Evolutionary conservation across 2,113 vertebrate genomes (phyloP).

Genomic region (Petroica traversi): DNA sequence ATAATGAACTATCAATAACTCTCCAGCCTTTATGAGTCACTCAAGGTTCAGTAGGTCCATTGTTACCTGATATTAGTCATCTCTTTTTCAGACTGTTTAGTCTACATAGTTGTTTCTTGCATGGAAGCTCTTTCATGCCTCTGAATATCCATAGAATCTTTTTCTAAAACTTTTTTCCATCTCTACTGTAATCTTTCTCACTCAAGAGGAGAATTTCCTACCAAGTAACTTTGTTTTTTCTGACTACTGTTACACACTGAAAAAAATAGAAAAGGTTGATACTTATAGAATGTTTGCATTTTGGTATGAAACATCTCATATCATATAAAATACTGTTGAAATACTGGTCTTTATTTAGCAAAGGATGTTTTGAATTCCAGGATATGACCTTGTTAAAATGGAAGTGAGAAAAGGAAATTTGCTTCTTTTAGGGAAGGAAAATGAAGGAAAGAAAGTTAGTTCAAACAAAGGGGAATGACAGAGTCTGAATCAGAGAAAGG

Average conservation of each 20-base stretch:
- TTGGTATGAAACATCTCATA: background rate
- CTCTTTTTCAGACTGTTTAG: background rate
- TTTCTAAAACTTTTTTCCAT: background rate
- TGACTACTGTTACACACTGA: background rate
- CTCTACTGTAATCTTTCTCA: background rate
- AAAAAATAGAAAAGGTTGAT: background rate
- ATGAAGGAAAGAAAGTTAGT: background rate
- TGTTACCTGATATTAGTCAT: background rate
- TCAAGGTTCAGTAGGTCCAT: background rate
- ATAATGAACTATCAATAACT: background rate
- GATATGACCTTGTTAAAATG: constrained; percentile 16
- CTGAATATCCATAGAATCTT: background rate
- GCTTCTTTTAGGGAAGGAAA: background rate
- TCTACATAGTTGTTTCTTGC: background rate
- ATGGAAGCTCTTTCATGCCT: background rate
- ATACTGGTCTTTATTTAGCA: background rate
- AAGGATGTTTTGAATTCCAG: constrained; percentile 44
- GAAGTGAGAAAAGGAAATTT: constrained; percentile 27
- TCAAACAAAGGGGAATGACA: background rate
- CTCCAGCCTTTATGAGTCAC: background rate
- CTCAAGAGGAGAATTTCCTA: background rate
- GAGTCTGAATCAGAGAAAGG: background rate
- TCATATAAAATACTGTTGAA: background rate
- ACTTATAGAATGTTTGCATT: background rate
- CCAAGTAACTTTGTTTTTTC: background rate